Percentiles rank a stretch among this genome's conserved stretches.
These are phyloP conservation scores for Actinemys pallida DNA, from an alignment of 2,113 vertebrate genomes.

Conservation along the genomic window DNA sequence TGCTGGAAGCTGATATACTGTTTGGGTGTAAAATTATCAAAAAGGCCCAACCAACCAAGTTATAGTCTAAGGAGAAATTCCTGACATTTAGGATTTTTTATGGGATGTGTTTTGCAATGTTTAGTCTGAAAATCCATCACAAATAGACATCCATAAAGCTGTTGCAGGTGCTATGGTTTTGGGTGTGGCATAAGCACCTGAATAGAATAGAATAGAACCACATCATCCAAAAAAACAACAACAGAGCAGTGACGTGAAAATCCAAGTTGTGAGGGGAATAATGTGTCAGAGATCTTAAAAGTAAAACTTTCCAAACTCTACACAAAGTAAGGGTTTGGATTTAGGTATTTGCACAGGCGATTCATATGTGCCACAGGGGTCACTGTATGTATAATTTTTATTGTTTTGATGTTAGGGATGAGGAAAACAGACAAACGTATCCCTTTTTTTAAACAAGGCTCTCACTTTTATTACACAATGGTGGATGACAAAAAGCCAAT, in stretches of 20 bases:
- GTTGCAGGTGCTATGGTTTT: not conserved
- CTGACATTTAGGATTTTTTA: not conserved
- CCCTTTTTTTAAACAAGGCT: slow-evolving; percentile 26
- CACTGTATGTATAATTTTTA: slow-evolving; percentile 43
- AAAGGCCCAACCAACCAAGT: not conserved
- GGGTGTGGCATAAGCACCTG: not conserved
- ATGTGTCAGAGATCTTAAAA: not conserved
- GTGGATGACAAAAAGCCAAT: slow-evolving; percentile 43
- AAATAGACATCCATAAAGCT: not conserved
- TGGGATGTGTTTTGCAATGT: not conserved
- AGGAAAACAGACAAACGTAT: not conserved
- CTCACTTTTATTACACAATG: slow-evolving; percentile 27
- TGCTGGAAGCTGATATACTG: not conserved
- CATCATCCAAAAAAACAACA: not conserved
- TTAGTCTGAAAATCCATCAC: not conserved
- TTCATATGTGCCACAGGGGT: not conserved
- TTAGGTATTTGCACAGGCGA: not conserved
- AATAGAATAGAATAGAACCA: not conserved
- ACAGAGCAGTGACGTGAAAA: not conserved
- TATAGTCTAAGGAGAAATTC: not conserved
- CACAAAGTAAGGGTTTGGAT: not conserved
- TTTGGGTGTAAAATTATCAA: not conserved
- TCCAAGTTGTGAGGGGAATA: not conserved
- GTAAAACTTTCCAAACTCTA: not conserved
- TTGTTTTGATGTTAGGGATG: slow-evolving; percentile 38